These are phyloP conservation scores for Nephila pilipes DNA, from an alignment of 1,140 invertebrate species.

Conservation along the genomic window DNA sequence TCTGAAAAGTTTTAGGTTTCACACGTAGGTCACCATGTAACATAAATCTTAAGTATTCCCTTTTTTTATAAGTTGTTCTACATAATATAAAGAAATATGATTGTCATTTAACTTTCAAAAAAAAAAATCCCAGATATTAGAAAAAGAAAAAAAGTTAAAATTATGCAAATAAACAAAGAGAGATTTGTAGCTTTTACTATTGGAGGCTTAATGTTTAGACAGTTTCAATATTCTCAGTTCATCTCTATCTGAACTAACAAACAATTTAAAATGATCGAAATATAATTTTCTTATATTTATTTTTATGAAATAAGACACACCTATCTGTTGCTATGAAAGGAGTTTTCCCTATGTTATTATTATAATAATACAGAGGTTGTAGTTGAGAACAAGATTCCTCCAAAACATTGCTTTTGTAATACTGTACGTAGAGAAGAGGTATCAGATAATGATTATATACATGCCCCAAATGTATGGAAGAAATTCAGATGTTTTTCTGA, in stretches of 20 bases:
- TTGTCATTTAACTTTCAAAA: constrained; percentile 21
- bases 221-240: neutral
- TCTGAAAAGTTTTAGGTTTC: neutral
- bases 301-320: neutral
- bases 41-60: neutral
- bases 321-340: neutral
- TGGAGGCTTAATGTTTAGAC: neutral
- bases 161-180: neutral
- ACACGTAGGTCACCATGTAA: neutral
- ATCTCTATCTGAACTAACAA: neutral
- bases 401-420: neutral
- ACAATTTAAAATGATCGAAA: neutral
- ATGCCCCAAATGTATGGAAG: neutral
- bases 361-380: neutral
- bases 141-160: neutral
- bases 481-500: neutral
- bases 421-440: neutral
- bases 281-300: neutral
- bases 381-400: neutral
- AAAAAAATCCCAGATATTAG: neutral
- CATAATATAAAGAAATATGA: neutral
- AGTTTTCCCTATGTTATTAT: neutral
- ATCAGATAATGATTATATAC: neutral
- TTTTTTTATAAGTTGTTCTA: neutral
- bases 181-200: neutral